Evolutionary conservation across 2,888 invertebrate species (phyloP).

Genomic region (Tipula confusa): DNA sequence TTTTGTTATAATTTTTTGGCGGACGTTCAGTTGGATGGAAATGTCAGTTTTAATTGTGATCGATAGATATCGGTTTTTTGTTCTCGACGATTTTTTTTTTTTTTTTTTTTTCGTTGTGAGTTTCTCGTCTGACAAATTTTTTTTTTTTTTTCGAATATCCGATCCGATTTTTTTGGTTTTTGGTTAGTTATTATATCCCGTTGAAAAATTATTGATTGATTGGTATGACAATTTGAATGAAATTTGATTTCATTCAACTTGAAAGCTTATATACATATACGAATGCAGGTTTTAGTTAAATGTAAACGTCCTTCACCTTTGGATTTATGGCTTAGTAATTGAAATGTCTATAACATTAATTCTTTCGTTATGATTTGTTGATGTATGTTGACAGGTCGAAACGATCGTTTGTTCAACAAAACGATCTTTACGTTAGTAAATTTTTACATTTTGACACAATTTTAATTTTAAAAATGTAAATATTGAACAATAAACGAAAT

Average conservation of each 20-base stretch:
- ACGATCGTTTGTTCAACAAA: too few species aligned
- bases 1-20: slow-evolving; percentile 28
- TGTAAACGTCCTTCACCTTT: not conserved
- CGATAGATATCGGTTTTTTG: slow-evolving; percentile 21
- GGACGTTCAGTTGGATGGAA: slow-evolving; percentile 29
- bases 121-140: not conserved
- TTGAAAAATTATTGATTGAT: slow-evolving; percentile 15
- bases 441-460: too few species aligned
- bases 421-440: too few species aligned
- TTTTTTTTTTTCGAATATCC: not conserved
- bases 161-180: not conserved
- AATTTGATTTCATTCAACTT: not conserved
- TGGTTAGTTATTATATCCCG: not conserved
- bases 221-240: not conserved
- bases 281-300: not conserved
- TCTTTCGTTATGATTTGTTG: too few species aligned
- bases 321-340: too few species aligned
- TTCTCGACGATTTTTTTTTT: not conserved
- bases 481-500: too few species aligned
- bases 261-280: not conserved
- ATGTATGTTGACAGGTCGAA: too few species aligned
- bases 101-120: not conserved
- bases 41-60: slow-evolving; percentile 29
- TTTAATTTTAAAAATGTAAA: too few species aligned
- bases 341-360: too few species aligned